Evolutionary conservation across 2,888 invertebrate species (phyloP).

Genomic region (Euplexia lucipara): DNA sequence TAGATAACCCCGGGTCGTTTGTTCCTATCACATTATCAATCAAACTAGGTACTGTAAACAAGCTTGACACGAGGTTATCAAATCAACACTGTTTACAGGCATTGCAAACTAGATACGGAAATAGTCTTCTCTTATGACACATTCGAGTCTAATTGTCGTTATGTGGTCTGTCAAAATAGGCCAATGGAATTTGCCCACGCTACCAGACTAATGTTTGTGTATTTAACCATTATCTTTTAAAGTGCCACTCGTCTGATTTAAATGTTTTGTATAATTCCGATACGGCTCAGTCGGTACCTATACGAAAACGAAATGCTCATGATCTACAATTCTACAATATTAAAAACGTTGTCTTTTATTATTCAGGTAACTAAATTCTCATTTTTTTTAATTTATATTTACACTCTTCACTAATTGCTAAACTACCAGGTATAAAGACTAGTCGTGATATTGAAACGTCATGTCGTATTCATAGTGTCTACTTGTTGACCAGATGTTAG

Average conservation of each 20-base stretch:
- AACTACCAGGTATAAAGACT: slow-evolving; percentile 32
- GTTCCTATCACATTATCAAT: slow-evolving; percentile 81
- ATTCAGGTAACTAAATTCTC: slow-evolving; percentile 27
- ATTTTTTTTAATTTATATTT: slow-evolving; percentile 28
- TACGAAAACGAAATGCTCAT: slow-evolving; percentile 52
- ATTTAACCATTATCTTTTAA: slow-evolving; percentile 56
- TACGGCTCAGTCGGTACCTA: slow-evolving; percentile 36
- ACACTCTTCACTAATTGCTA: slow-evolving; percentile 14
- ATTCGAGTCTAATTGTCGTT: slow-evolving; percentile 65
- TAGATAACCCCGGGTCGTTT: slow-evolving; percentile 82
- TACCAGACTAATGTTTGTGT: slow-evolving; percentile 61
- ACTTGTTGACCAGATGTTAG: slow-evolving; percentile 55
- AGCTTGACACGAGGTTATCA: slow-evolving; percentile 77
- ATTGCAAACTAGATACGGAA: slow-evolving; percentile 73
- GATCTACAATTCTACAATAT: slow-evolving; percentile 50
- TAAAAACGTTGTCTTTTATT: slow-evolving; percentile 33
- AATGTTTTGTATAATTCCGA: slow-evolving; percentile 58
- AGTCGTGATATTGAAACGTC: slow-evolving; percentile 45
- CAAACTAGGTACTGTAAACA: slow-evolving; percentile 84
- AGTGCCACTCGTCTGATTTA: slow-evolving; percentile 57
- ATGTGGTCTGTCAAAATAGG: slow-evolving; percentile 71
- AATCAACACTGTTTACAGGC: slow-evolving; percentile 70
- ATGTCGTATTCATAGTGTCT: slow-evolving; percentile 45
- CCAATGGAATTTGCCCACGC: slow-evolving; percentile 75
- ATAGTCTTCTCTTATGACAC: slow-evolving; percentile 70